Evolutionary conservation across 2,888 invertebrate genomes (phyloP).

Genomic region (Monopis laevigella): DNA sequence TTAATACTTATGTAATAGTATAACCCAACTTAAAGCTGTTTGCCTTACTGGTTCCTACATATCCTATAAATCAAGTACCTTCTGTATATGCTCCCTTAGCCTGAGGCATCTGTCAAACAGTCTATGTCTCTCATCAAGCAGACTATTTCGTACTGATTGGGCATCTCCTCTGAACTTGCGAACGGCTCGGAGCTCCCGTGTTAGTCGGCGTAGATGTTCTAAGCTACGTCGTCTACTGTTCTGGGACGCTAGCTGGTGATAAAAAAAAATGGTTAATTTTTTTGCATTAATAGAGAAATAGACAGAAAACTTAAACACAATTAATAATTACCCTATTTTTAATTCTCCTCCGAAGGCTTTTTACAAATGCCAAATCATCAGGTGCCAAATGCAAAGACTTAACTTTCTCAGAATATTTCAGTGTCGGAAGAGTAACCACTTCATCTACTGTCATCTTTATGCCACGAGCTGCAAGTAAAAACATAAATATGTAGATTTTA

Average conservation of each 20-base stretch:
- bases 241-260: slow-evolving; percentile 47
- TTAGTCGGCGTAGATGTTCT: slow-evolving; percentile 45
- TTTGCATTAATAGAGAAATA: neutral
- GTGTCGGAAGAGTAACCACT: slow-evolving; percentile 49
- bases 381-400: slow-evolving; percentile 37
- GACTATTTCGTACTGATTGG: slow-evolving; percentile 31
- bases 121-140: slow-evolving; percentile 29
- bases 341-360: slow-evolving; percentile 46
- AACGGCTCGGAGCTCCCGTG: slow-evolving; percentile 45
- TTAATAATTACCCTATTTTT: slow-evolving; percentile 43
- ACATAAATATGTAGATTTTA: neutral
- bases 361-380: slow-evolving; percentile 44
- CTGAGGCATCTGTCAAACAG: slow-evolving; percentile 29
- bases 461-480: slow-evolving; percentile 35
- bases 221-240: slow-evolving; percentile 53
- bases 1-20: too few species aligned
- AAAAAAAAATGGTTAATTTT: neutral
- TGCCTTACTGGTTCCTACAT: too few species aligned
- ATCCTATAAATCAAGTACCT: slow-evolving; percentile 32
- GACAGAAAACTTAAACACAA: too few species aligned
- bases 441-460: slow-evolving; percentile 56
- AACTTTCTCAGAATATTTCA: slow-evolving; percentile 47
- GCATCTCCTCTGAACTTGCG: slow-evolving; percentile 42
- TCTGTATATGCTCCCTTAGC: slow-evolving; percentile 31
- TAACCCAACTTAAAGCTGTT: too few species aligned